Conservation (phyloP, 2,888 invertebrate genomes). For the Chouioia cunea region DNA sequence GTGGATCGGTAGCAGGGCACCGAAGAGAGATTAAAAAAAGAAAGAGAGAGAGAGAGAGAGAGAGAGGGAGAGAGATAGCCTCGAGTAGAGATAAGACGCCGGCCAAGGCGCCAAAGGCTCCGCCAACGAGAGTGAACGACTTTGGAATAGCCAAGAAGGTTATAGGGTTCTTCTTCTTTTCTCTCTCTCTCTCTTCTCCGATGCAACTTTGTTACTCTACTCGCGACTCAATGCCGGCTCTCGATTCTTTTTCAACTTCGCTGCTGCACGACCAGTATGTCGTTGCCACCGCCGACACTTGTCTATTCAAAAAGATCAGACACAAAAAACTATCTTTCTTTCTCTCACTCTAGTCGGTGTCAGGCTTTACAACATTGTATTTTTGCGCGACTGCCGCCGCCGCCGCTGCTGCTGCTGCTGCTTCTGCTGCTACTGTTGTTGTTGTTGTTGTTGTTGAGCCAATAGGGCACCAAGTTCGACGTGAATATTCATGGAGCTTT, state of each 20-base stretch:
- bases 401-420: too few species aligned
- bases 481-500: slow-evolving; percentile 66
- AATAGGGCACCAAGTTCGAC: slow-evolving; percentile 61
- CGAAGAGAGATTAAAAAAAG: slow-evolving; percentile 14
- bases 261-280: too few species aligned
- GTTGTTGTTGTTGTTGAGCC: too few species aligned
- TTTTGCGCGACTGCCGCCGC: too few species aligned
- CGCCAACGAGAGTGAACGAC: slow-evolving; percentile 16
- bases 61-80: slow-evolving; percentile 44
- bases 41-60: slow-evolving; percentile 35
- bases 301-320: too few species aligned
- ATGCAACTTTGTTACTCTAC: slow-evolving; percentile 18
- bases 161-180: slow-evolving; percentile 1
- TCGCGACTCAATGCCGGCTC: slow-evolving; percentile 3
- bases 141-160: slow-evolving; percentile 36
- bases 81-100: slow-evolving; percentile 29
- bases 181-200: not conserved
- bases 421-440: too few species aligned
- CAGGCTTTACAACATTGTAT: too few species aligned
- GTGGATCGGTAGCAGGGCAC: not conserved
- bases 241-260: not conserved
- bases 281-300: too few species aligned
- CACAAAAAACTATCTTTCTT: not conserved
- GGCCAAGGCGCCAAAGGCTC: slow-evolving; percentile 26
- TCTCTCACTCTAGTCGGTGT: not conserved